A percentile compares a stretch with the other conserved stretches of the same genome.
phyloP scores from a whole-genome alignment of 2,888 invertebrate genomes.

The Noctua fimbriata region DNA sequence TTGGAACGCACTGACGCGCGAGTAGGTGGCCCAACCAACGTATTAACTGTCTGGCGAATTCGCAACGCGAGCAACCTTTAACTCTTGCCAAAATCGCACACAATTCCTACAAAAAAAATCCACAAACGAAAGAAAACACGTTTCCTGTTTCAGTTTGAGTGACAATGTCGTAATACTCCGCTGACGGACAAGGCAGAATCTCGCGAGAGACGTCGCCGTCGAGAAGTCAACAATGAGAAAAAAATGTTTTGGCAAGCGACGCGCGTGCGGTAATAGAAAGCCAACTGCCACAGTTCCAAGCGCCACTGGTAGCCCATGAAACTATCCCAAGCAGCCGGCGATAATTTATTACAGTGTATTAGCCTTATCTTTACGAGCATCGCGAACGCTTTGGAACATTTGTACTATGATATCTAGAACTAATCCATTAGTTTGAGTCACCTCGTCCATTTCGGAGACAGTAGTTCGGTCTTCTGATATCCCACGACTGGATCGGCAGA shows the following conservation, averaged over 20 bases:
- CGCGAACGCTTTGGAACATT: slow-evolving; percentile 69
- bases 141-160: slow-evolving; percentile 78
- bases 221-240: slow-evolving; percentile 82
- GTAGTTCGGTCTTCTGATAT: slow-evolving; percentile 92
- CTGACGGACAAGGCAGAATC: slow-evolving; percentile 78
- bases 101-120: slow-evolving; percentile 70
- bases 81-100: slow-evolving; percentile 76
- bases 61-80: slow-evolving; percentile 67
- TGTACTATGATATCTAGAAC: slow-evolving; percentile 66
- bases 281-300: slow-evolving; percentile 72
- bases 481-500: slow-evolving; percentile 88
- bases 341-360: slow-evolving; percentile 80
- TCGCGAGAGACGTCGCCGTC: slow-evolving; percentile 72
- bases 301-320: slow-evolving; percentile 76
- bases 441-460: slow-evolving; percentile 92
- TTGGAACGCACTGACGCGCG: slow-evolving; percentile 79
- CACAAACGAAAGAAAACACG: slow-evolving; percentile 62
- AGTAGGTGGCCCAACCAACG: slow-evolving; percentile 75
- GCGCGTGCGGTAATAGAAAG: slow-evolving; percentile 73
- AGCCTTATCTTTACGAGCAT: slow-evolving; percentile 73
- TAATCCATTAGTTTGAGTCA: slow-evolving; percentile 77
- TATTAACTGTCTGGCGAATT: slow-evolving; percentile 74
- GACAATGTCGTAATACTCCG: slow-evolving; percentile 74
- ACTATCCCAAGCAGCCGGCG: slow-evolving; percentile 73
- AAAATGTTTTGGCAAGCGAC: slow-evolving; percentile 83